Evolutionary conservation across 2,113 vertebrate species (phyloP).

Genomic region (Cryptotis parvus): DNA sequence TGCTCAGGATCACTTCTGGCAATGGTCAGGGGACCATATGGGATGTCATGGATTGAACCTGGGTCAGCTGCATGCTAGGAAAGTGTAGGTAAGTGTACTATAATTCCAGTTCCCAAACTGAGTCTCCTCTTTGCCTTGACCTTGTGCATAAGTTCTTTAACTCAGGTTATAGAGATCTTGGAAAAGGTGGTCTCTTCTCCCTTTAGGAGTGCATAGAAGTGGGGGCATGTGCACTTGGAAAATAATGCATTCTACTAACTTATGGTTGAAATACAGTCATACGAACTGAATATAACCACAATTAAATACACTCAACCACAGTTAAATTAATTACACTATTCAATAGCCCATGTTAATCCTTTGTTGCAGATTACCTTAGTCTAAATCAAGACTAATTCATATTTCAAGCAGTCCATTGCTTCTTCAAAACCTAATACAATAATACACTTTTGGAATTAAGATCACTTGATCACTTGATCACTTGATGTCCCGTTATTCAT

Average conservation of each 20-base stretch:
- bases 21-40: too few species aligned
- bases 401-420: background rate
- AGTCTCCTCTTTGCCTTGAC: background rate
- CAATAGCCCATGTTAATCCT: background rate
- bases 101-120: background rate
- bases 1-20: too few species aligned
- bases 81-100: too few species aligned
- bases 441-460: background rate
- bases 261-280: background rate
- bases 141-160: background rate
- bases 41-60: too few species aligned
- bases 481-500: too few species aligned
- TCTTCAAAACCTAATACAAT: slow-evolving; percentile 9
- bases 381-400: too few species aligned
- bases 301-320: background rate
- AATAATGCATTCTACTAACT: background rate
- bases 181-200: background rate
- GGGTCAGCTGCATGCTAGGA: too few species aligned
- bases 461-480: background rate
- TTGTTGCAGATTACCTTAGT: background rate
- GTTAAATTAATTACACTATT: background rate
- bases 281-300: background rate
- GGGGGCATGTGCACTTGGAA: background rate
- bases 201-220: background rate
- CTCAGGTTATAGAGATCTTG: background rate